Conservation (phyloP, 2,797 vertebrate genomes). For the Phalloptychus januarius region DNA sequence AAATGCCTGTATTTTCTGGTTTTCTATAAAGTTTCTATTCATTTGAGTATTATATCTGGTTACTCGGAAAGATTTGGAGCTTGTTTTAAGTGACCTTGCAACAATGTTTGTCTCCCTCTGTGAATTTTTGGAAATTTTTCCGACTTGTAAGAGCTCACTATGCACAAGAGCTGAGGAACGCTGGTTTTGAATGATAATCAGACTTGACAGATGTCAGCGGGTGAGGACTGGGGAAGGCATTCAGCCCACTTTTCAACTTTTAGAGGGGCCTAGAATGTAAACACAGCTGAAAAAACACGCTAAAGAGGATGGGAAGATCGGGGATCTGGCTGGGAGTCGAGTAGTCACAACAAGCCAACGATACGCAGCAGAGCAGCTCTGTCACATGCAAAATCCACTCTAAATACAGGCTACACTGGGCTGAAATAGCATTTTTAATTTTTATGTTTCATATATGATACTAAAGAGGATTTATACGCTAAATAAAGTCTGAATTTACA, state of each 20-base stretch:
- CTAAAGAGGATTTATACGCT: constrained; percentile 20
- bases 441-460: constrained; percentile 13
- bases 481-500: not conserved
- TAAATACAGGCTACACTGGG: constrained; percentile 31
- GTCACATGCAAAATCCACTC: constrained; percentile 17
- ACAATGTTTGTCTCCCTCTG: not conserved
- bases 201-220: constrained; percentile 58
- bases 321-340: constrained; percentile 9
- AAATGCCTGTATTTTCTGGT: not conserved
- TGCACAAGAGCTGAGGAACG: constrained; percentile 7
- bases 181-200: constrained; percentile 28
- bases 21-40: not conserved
- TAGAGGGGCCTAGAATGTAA: constrained; percentile 58
- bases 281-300: constrained; percentile 77
- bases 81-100: not conserved
- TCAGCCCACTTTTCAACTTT: constrained; percentile 47
- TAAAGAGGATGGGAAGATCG: constrained; percentile 32
- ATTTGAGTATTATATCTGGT: not conserved
- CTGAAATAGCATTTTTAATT: constrained; percentile 39
- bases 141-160: not conserved
- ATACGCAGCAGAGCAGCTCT: constrained; percentile 27
- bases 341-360: constrained; percentile 32
- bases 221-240: constrained; percentile 48
- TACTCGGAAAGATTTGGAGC: not conserved
- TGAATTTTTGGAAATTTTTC: not conserved